Evolutionary conservation across 2,888 invertebrate genomes (phyloP).

Genomic region (Phymatocera aterrima): DNA sequence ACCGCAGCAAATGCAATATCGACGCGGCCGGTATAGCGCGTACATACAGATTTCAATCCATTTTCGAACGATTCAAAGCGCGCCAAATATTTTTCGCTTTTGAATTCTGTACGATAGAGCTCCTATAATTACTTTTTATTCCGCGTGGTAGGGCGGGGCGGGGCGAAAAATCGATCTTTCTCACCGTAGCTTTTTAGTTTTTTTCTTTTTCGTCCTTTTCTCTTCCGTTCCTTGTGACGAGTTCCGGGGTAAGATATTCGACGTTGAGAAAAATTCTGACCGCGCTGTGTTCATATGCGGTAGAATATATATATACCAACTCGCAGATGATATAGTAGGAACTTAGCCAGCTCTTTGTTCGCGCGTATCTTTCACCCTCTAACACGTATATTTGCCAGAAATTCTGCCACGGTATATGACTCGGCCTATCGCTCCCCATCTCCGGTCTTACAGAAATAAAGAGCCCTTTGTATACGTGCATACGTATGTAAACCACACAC

Average conservation of each 20-base stretch:
- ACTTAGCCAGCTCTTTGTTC: constrained; percentile 25
- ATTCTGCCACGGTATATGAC: constrained; percentile 1
- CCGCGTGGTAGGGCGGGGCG: too few species aligned
- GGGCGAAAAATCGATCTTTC: too few species aligned
- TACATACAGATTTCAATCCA: too few species aligned
- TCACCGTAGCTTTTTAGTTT: too few species aligned
- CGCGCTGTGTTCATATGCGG: neutral
- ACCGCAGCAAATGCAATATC: too few species aligned
- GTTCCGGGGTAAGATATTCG: neutral
- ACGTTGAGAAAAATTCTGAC: neutral
- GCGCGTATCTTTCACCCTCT: constrained; percentile 30
- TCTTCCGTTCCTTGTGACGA: too few species aligned
- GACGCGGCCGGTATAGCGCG: too few species aligned
- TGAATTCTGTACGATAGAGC: too few species aligned
- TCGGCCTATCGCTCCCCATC: constrained; percentile 22
- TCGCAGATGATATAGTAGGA: neutral
- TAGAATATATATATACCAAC: neutral
- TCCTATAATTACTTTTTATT: too few species aligned
- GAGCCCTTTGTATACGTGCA: constrained; percentile 33
- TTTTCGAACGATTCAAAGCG: too few species aligned
- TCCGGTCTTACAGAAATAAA: constrained; percentile 15
- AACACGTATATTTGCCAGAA: constrained; percentile 24
- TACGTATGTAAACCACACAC: neutral
- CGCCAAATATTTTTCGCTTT: too few species aligned
- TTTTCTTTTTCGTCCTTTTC: too few species aligned